Evolutionary conservation across 2,113 vertebrate species (phyloP).

Genomic region (Dicentrarchus labrax): DNA sequence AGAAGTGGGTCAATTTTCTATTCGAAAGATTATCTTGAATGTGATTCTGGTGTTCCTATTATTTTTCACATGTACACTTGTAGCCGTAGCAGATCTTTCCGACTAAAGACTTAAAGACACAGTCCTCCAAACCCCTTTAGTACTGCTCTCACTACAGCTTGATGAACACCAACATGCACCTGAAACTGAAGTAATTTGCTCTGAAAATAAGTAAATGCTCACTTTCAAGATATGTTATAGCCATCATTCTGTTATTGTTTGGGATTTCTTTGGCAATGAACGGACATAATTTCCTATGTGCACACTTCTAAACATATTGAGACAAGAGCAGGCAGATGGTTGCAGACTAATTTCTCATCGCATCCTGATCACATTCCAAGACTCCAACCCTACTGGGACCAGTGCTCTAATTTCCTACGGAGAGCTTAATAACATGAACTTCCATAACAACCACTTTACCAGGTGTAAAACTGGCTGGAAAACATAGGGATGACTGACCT

Average conservation of each 20-base stretch:
- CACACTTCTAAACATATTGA: constrained; percentile 60
- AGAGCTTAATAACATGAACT: constrained; percentile 51
- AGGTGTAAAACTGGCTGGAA: constrained; percentile 63
- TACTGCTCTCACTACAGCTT: background rate
- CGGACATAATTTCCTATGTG: constrained; percentile 19
- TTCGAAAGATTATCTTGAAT: constrained; percentile 7
- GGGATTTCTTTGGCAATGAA: constrained; percentile 15
- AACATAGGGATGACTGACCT: constrained; percentile 52
- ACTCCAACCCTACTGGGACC: constrained; percentile 59
- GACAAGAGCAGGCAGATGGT: constrained; percentile 72
- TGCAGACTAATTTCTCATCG: constrained; percentile 60
- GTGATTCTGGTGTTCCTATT: background rate
- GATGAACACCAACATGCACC: background rate
- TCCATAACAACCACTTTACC: constrained; percentile 46
- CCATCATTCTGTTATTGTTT: background rate
- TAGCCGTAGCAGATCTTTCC: background rate
- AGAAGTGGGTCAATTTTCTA: background rate
- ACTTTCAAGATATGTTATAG: background rate
- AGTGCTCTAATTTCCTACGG: constrained; percentile 70
- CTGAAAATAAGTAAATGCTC: background rate
- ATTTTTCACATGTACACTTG: background rate
- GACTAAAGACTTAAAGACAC: too few species aligned
- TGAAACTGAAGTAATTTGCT: background rate
- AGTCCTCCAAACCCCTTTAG: background rate
- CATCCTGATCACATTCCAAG: constrained; percentile 70